phyloP scores from a whole-genome alignment of 2,797 vertebrate species.

The Mus minutoides region DNA sequence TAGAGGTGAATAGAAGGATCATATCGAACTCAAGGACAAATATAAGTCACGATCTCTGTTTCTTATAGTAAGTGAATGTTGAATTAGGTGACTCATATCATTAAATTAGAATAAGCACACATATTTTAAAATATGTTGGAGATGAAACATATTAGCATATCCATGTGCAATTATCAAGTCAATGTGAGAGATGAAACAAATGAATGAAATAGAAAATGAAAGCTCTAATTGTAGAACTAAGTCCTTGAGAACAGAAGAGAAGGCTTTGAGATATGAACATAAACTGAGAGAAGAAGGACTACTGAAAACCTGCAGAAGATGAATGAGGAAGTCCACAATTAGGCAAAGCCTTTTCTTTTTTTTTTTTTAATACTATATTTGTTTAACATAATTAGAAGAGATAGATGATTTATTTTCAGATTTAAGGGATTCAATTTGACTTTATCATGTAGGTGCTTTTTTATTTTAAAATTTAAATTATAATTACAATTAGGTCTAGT shows the following conservation, averaged over 20 bases:
- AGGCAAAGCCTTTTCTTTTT: neutral
- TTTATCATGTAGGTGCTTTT: neutral
- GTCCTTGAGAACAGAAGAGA: neutral
- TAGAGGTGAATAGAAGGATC: neutral
- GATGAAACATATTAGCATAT: neutral
- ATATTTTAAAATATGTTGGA: neutral
- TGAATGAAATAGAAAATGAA: neutral
- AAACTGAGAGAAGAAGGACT: neutral
- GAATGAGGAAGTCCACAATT: neutral
- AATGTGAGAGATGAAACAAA: neutral
- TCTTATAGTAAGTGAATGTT: neutral
- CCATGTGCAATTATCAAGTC: neutral
- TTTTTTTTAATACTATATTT: neutral
- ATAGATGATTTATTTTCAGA: neutral
- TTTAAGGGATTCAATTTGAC: neutral
- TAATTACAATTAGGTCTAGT: constrained; percentile 2
- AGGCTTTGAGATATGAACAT: neutral
- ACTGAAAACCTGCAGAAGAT: neutral
- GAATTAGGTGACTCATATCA: neutral
- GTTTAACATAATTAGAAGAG: neutral
- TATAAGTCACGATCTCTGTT: neutral
- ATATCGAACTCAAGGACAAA: neutral
- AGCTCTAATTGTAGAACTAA: neutral
- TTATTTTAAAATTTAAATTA: neutral
- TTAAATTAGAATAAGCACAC: neutral